Base-by-base conservation (phyloP, 2,797 vertebrate species). In the Echeneis naucrates region DNA sequence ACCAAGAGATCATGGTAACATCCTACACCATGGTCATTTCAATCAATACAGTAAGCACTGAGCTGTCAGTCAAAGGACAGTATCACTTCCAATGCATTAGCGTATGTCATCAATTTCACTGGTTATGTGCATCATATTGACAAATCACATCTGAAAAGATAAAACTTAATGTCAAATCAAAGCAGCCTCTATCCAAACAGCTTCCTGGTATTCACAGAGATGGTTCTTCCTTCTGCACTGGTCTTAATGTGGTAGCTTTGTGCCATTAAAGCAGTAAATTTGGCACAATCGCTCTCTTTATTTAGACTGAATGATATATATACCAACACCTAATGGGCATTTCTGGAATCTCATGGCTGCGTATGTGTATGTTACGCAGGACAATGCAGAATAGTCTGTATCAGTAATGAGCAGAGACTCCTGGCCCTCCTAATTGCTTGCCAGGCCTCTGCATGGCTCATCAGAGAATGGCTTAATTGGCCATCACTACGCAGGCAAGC, bases 401-500 rank as follows among this genome's bases (percentile, higher is more conserved):
- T 78, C 72, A 47, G 86, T 93, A 94, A 94, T 91, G 87, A 93
- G 90, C 83, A 85, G 78, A 85, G 78, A 88, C 88, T 92, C 87
- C 87, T 83, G 83, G 85, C 86, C 54, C 77, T 80, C 80, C 90
- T 95, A 94, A 94, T 94, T 93, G 90, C 91, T 82, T 74, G 87
- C 88, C 67, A 68, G 87, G 87, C 80, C 80, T 68, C 61, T 88
- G 92, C 86, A 93, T 85, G 83, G 90, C 88, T 94, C 92, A 92
- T 94, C 93, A 93, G 87, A 91, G 89, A 92, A 81, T 56, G 74
- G 84, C 87, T 90, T 94, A 94, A 94, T 94, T 95, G 94, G 92
- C 93, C 92, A 93, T 94, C 92, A 91, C 92, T 92, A 88, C 84
- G 85, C 89, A 90, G 85, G 87, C 88, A 85, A 89, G 90, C 90